A percentile compares a stretch with the other conserved stretches of the same genome.
phyloP scores from a whole-genome alignment of 2,888 invertebrate species.

The Brachyptera putata region DNA sequence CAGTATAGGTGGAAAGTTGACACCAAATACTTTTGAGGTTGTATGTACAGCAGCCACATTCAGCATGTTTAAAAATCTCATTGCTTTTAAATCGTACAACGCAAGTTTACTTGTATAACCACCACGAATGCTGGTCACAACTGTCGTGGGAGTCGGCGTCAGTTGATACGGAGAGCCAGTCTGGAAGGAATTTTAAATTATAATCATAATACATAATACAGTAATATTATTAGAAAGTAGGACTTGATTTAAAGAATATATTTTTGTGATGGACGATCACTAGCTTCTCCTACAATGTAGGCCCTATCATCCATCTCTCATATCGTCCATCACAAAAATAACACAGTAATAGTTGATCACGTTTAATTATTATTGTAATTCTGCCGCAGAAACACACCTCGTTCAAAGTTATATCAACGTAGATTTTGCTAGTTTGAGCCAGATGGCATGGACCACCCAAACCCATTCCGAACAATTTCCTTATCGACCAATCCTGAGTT shows the following conservation, averaged over 20 bases:
- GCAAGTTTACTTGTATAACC: conserved; percentile 64
- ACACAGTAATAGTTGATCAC: too few species aligned
- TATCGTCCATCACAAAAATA: too few species aligned
- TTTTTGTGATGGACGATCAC: too few species aligned
- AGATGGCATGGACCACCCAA: conserved; percentile 78
- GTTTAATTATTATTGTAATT: too few species aligned
- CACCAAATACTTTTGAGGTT: conserved; percentile 47
- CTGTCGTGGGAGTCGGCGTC: conserved; percentile 56
- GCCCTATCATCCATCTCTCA: too few species aligned
- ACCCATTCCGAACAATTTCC: conserved; percentile 82
- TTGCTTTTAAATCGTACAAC: conserved; percentile 61
- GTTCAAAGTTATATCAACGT: conserved; percentile 63
- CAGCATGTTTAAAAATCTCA: conserved; percentile 48
- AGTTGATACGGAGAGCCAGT: conserved; percentile 59
- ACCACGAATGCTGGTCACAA: conserved; percentile 60
- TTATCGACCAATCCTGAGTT: conserved; percentile 75
- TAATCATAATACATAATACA: conserved; percentile 7
- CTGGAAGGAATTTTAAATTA: too few species aligned
- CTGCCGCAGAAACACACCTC: too few species aligned
- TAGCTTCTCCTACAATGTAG: too few species aligned
- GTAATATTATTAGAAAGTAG: too few species aligned
- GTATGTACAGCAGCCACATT: conserved; percentile 63
- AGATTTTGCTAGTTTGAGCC: conserved; percentile 71
- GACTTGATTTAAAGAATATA: too few species aligned
- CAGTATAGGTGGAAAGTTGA: conserved; percentile 63